Conservation (phyloP, 2,797 vertebrate species). For the Gambelia wislizenii region DNA sequence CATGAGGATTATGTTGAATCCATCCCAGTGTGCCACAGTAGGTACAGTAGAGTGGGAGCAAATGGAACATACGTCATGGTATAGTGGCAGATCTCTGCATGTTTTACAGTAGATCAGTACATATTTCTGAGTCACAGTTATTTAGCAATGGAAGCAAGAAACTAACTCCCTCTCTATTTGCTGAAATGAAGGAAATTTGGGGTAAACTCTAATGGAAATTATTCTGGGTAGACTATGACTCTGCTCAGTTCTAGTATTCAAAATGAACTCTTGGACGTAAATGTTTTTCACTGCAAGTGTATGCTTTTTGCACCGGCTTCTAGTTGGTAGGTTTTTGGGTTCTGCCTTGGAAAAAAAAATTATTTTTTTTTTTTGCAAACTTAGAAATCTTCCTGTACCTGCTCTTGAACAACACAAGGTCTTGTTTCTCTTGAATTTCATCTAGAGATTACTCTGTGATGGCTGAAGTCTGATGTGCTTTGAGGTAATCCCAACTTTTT, state of each 20-base stretch:
- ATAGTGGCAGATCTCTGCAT: not conserved
- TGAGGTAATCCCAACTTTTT: not conserved
- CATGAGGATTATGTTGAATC: not conserved
- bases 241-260: not conserved
- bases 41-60: too few relatives aligned
- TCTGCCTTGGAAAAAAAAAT: not conserved
- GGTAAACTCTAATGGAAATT: not conserved
- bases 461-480: not conserved
- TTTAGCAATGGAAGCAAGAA: not conserved
- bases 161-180: not conserved
- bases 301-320: not conserved
- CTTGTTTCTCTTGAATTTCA: not conserved
- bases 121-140: not conserved
- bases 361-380: not conserved
- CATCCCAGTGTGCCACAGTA: not conserved
- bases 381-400: not conserved
- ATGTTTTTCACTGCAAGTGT: not conserved
- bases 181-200: not conserved
- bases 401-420: not conserved
- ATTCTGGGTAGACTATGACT: not conserved
- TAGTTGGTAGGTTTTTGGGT: not conserved
- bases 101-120: not conserved
- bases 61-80: not conserved
- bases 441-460: not conserved
- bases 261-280: not conserved